Conservation (phyloP, 2,113 vertebrate species). For the Colaptes auratus region DNA sequence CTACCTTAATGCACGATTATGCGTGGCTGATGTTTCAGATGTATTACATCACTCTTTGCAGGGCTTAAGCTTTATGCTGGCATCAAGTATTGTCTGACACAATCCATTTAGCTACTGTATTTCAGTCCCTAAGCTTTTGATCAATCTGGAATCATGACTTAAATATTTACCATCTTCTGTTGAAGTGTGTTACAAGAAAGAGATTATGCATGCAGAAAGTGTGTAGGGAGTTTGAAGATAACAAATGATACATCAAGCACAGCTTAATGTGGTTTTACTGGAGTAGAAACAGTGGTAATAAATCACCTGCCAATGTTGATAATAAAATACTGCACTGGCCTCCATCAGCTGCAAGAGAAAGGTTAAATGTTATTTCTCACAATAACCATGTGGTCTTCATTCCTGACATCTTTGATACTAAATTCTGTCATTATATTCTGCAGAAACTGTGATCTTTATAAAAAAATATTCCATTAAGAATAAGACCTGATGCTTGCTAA, state of each 20-base stretch:
- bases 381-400: conserved; percentile 79
- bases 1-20: conserved; percentile 53
- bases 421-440: conserved; percentile 75
- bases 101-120: conserved; percentile 56
- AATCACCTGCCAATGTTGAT: conserved; percentile 84
- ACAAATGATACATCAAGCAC: conserved; percentile 79
- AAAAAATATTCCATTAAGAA: conserved; percentile 47
- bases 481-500: conserved; percentile 45
- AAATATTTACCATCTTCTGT: conserved; percentile 74
- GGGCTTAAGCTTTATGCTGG: conserved; percentile 49
- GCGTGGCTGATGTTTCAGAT: conserved; percentile 49
- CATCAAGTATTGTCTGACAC: conserved; percentile 49
- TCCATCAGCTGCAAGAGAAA: conserved; percentile 79
- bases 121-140: conserved; percentile 53
- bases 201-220: conserved; percentile 79
- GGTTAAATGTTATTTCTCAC: conserved; percentile 82
- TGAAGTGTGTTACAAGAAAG: conserved; percentile 45
- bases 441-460: conserved; percentile 71
- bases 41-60: conserved; percentile 49
- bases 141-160: conserved; percentile 69
- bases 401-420: conserved; percentile 79
- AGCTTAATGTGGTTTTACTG: conserved; percentile 83
- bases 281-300: conserved; percentile 83
- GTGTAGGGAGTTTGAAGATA: conserved; percentile 73
- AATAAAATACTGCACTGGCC: conserved; percentile 81